Evolutionary conservation across 1,140 invertebrate genomes (phyloP).

Genomic region (Alviniconcha marisindica): DNA sequence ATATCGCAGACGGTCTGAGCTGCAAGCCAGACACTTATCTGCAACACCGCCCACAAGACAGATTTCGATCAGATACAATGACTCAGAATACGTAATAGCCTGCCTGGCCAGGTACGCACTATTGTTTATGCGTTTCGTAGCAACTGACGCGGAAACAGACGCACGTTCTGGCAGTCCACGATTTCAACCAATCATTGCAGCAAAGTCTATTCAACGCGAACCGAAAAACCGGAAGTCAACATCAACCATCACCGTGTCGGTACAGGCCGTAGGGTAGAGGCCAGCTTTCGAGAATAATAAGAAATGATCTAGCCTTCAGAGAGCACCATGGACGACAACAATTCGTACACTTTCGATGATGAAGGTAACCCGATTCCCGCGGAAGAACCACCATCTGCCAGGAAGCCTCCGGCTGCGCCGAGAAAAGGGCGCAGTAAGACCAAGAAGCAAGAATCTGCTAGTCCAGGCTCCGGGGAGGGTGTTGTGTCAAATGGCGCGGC

Average conservation of each 20-base stretch:
- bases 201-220: background rate
- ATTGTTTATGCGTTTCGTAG: constrained; percentile 30
- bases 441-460: too few relatives aligned
- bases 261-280: background rate
- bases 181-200: constrained; percentile 30
- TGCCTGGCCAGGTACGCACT: background rate
- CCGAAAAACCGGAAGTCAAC: constrained; percentile 22
- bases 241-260: background rate
- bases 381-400: background rate
- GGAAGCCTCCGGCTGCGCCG: constrained; percentile 8
- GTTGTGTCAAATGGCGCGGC: background rate
- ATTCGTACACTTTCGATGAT: constrained; percentile 27
- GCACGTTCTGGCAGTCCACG: too few relatives aligned
- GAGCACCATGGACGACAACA: constrained; percentile 3
- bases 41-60: background rate
- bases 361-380: constrained; percentile 10
- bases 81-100: background rate
- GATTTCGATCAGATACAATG: background rate
- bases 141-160: background rate
- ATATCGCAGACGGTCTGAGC: background rate
- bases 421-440: background rate
- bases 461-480: background rate
- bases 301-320: background rate
- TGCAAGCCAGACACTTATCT: background rate
- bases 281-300: background rate